Percentiles rank a stretch among this genome's conserved stretches.
phyloP scores from a whole-genome alignment of 2,797 vertebrate genomes.

The Psittacula echo region DNA sequence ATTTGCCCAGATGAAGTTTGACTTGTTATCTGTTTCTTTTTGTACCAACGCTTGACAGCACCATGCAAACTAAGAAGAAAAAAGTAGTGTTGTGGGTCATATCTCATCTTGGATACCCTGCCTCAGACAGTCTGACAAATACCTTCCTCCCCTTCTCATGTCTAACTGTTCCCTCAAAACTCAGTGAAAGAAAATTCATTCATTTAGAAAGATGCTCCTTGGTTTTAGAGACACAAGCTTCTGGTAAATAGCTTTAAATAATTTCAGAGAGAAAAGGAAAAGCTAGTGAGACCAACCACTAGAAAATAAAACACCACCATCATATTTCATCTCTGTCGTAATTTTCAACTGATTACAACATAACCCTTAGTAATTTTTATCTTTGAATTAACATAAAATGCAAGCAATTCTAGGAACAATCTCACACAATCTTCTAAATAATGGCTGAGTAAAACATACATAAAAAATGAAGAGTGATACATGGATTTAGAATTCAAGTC shows the following conservation, averaged over 20 bases:
- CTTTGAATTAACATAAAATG: neutral
- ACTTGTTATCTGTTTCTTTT: neutral
- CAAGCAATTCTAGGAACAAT: neutral
- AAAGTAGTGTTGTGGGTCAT: neutral
- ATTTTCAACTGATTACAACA: neutral
- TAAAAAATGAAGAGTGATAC: neutral
- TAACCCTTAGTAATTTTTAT: neutral
- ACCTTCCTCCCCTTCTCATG: neutral
- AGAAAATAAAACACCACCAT: neutral
- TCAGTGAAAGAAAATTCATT: neutral
- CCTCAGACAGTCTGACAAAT: neutral
- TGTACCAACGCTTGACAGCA: neutral
- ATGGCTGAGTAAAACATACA: neutral
- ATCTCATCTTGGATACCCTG: neutral
- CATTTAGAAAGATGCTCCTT: neutral
- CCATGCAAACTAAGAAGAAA: neutral
- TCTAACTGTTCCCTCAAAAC: neutral
- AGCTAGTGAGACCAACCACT: neutral
- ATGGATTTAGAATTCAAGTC: conserved; percentile 3
- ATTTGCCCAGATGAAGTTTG: neutral
- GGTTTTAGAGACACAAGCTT: neutral
- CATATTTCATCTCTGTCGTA: neutral
- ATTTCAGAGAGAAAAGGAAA: neutral
- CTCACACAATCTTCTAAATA: neutral
- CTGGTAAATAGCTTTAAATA: neutral